Conservation (phyloP, 2,888 invertebrate genomes). For the Heterodera filipjevi region DNA sequence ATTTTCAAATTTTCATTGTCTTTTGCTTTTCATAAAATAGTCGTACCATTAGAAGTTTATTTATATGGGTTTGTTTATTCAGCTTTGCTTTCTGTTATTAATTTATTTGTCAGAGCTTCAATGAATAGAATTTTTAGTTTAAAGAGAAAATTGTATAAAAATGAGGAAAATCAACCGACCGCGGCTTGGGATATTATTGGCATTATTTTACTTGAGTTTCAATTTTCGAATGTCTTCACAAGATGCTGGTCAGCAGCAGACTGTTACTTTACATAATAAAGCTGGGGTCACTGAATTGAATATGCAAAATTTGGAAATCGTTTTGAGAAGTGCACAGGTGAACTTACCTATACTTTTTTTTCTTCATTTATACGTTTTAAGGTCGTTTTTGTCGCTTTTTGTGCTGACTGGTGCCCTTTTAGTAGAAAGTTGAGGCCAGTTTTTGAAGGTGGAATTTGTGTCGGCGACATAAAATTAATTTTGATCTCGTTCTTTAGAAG, state of each 20-base stretch:
- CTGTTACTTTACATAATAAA: slow-evolving; percentile 15
- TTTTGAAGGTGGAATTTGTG: slow-evolving; percentile 75
- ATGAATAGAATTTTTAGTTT: not conserved
- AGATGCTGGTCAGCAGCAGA: slow-evolving; percentile 10
- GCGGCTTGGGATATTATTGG: not conserved
- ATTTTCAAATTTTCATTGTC: too few species aligned
- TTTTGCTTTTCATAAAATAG: too few species aligned
- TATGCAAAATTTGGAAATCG: slow-evolving; percentile 56
- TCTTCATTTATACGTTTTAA: slow-evolving; percentile 25
- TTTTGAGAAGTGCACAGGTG: slow-evolving; percentile 56
- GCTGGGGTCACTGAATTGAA: slow-evolving; percentile 47
- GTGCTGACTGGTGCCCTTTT: slow-evolving; percentile 99
- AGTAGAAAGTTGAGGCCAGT: slow-evolving; percentile 93
- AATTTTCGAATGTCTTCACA: slow-evolving; percentile 7
- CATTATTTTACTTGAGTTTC: not conserved
- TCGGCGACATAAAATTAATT: not conserved
- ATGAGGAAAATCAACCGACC: not conserved
- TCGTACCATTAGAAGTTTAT: too few species aligned
- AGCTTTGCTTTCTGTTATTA: too few species aligned
- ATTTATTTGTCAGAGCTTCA: too few species aligned
- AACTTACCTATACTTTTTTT: too few species aligned
- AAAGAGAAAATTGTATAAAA: not conserved
- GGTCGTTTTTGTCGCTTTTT: slow-evolving; percentile 67
- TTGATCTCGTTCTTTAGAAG: slow-evolving; percentile 70
- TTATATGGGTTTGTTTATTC: too few species aligned